Evolutionary conservation across 2,113 vertebrate genomes (phyloP).

Genomic region (Epinephelus moara): DNA sequence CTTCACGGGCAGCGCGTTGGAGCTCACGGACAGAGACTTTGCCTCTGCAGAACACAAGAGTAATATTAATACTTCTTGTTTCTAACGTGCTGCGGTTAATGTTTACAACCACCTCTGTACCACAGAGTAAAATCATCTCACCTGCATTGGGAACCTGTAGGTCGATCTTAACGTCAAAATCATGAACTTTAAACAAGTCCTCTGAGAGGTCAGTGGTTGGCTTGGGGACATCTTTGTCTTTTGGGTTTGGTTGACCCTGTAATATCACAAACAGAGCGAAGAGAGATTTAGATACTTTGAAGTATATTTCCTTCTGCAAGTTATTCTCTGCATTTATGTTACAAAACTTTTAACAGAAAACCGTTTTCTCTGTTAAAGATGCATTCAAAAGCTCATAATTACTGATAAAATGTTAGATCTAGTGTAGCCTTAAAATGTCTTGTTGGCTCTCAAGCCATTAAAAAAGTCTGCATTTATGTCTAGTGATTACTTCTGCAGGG

Average conservation of each 20-base stretch:
- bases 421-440: too few relatives aligned
- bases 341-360: too few relatives aligned
- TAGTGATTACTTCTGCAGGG: neutral
- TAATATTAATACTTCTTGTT: neutral
- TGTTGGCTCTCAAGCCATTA: neutral
- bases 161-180: constrained; percentile 99
- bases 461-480: neutral
- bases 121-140: constrained; percentile 66
- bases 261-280: constrained; percentile 17
- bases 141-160: constrained; percentile 99
- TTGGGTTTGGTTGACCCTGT: constrained; percentile 86
- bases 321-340: neutral
- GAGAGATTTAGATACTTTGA: neutral
- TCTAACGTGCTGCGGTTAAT: neutral
- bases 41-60: constrained; percentile 86
- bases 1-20: constrained; percentile 96
- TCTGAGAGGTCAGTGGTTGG: constrained; percentile 96
- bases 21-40: constrained; percentile 96
- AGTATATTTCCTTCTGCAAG: neutral
- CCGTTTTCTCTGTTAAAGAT: neutral
- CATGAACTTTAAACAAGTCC: constrained; percentile 99
- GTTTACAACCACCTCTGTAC: neutral
- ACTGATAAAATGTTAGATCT: neutral
- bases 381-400: neutral
- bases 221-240: constrained; percentile 95